Conservation (phyloP, 2,888 invertebrate species). For the Leptopilina syphax region DNA sequence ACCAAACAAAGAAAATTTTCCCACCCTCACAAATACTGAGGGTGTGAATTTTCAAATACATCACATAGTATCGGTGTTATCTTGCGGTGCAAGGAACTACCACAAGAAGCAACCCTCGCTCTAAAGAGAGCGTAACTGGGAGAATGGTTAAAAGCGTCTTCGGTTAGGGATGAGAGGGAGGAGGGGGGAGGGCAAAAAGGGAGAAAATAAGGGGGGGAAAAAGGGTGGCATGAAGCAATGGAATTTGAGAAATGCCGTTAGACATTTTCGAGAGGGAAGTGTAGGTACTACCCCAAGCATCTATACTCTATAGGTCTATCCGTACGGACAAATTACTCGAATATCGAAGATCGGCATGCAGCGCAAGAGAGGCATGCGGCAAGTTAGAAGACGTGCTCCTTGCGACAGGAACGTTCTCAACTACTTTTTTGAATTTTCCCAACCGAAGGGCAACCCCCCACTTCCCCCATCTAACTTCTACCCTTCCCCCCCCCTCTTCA, state of each 20-base stretch:
- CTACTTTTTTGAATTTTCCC: constrained; percentile 28
- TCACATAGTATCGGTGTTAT: constrained; percentile 23
- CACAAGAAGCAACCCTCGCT: constrained; percentile 13
- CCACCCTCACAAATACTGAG: neutral
- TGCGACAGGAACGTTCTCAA: constrained; percentile 9
- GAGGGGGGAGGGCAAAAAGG: no score
- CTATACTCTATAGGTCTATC: constrained; percentile 36
- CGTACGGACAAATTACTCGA: constrained; percentile 39
- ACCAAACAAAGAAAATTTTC: neutral
- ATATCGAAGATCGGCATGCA: constrained; percentile 41
- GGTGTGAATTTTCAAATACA: constrained; percentile 30
- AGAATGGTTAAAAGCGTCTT: constrained; percentile 16
- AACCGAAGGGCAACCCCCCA: neutral
- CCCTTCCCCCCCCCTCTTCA: no score
- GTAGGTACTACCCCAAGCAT: constrained; percentile 35
- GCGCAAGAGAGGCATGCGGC: constrained; percentile 36
- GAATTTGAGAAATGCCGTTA: constrained; percentile 65
- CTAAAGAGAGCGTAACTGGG: constrained; percentile 35
- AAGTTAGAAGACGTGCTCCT: constrained; percentile 36
- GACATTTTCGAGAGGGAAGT: constrained; percentile 58
- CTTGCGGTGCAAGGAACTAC: constrained; percentile 28
- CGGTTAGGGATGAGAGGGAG: constrained; percentile 44
- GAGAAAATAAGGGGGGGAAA: no score
- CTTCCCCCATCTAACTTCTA: no score
- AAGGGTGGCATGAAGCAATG: constrained; percentile 53